Evolutionary conservation across 2,888 invertebrate species (phyloP), one percentile per base, ranked within the genome.

Genomic region (Bursaphelenchus okinawaensis): DNA sequence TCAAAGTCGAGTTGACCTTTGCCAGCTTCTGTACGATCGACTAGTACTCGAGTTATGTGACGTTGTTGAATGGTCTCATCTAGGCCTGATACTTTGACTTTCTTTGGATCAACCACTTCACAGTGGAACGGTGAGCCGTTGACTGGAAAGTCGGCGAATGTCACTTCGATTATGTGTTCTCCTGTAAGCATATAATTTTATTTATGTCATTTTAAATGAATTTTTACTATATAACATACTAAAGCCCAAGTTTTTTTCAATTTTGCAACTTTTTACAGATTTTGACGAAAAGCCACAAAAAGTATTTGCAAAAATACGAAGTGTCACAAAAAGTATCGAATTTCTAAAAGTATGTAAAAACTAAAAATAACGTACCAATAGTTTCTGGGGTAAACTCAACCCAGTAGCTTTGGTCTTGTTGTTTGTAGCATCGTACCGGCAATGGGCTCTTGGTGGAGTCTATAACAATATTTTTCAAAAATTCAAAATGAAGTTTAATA

Each of bases 81-180:
- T 0, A 74, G 62, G 9, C 75, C 77, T 19, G 67, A 59, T 29
- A 81, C 71, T 52, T 67, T 66, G 12, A 82, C 78, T 40, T 66
- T 59, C 62, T 63, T 69, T n/a, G 80, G 79, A 82, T 94, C 93
- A 83, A 93, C 93, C 4, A 93, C 92, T 87, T 94, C 93, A 77
- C 92, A 90, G 76, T 91, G 90, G 84, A 93, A 94, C 6, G 94
- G 94, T 82, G 92, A 93, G 55, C 93, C 93, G 23, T 90, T 89
- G 68, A 93, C 90, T 12, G 92, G 89, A 24, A 40, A 28, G 12
- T 69, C 71, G 22, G 52, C 69, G 50, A 91, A 90, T 67, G 89
- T 89, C 69, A 93, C 91, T 78, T 91, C 89, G 69, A 94, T 90
- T 68, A 90, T 88, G 84, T 94, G 93, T 81, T 93, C 92, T 55